Percentiles rank a stretch among this genome's conserved stretches.
Evolutionary conservation across 2,797 vertebrate genomes (phyloP).

Genomic region (Percopsis omiscomaycus): DNA sequence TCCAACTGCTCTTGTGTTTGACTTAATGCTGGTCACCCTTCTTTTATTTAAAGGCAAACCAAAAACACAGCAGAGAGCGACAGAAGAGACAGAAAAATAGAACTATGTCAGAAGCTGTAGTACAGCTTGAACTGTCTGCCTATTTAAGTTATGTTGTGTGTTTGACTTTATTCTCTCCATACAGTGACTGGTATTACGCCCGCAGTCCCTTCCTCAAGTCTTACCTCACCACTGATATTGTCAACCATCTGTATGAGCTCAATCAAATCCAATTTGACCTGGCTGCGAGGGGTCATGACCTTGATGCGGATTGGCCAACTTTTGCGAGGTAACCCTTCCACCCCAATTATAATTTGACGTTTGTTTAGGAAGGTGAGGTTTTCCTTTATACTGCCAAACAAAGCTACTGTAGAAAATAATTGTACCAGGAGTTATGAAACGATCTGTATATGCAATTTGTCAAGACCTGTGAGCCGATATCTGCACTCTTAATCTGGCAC

Average conservation of each 20-base stretch:
- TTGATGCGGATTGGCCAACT: constrained; percentile 92
- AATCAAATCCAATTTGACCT: constrained; percentile 95
- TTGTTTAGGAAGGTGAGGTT: neutral
- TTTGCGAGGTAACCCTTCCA: constrained; percentile 86
- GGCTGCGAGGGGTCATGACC: constrained; percentile 90
- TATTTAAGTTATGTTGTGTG: neutral
- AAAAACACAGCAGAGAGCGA: neutral
- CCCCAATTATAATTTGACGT: neutral
- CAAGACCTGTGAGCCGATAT: neutral
- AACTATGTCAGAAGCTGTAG: no score
- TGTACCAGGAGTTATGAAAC: neutral
- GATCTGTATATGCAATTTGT: neutral
- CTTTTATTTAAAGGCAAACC: constrained; percentile 6
- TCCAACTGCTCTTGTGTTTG: no score
- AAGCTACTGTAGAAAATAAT: neutral
- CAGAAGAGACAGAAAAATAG: no score
- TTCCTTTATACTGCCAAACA: constrained; percentile 2
- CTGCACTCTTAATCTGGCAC: neutral
- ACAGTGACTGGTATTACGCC: constrained; percentile 95
- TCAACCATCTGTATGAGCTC: constrained; percentile 93
- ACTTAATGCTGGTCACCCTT: constrained; percentile 5
- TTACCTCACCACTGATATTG: constrained; percentile 87
- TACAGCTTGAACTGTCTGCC: neutral
- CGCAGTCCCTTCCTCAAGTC: constrained; percentile 93
- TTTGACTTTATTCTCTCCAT: constrained; percentile 12